Evolutionary conservation across 2,113 vertebrate species (phyloP).

Genomic region (Leucoraja erinaceus): DNA sequence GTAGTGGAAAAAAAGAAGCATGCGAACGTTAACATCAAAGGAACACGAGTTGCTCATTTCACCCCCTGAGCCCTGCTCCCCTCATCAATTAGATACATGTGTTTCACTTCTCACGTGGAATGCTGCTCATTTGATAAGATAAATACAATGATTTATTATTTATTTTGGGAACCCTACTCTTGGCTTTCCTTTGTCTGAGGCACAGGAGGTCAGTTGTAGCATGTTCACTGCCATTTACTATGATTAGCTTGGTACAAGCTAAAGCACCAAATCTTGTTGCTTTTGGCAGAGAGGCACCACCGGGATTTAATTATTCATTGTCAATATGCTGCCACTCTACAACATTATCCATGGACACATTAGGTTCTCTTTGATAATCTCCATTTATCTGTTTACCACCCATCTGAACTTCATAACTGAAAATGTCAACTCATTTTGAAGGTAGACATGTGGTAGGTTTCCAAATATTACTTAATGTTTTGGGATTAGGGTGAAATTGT

Average conservation of each 20-base stretch:
- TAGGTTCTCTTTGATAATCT: background rate
- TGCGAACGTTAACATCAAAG: background rate
- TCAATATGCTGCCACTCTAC: background rate
- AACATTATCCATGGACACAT: background rate
- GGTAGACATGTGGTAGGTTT: background rate
- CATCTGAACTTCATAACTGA: background rate
- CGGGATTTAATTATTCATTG: background rate
- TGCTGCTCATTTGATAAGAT: background rate
- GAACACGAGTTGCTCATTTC: background rate
- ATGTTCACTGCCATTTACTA: background rate
- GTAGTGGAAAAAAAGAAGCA: no score
- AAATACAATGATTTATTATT: slow-evolving; percentile 1
- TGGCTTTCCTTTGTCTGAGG: background rate
- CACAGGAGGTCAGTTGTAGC: background rate
- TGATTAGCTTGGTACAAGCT: background rate
- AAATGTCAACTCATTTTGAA: background rate
- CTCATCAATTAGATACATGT: background rate
- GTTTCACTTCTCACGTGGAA: background rate
- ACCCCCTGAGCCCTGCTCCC: background rate
- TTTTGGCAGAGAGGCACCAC: no score
- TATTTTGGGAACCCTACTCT: background rate
- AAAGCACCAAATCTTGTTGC: background rate
- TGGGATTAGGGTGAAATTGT: no score
- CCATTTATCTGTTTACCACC: background rate
- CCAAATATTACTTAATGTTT: background rate